Evolutionary conservation across 2,797 vertebrate genomes (phyloP).

Genomic region (Prionace glauca): DNA sequence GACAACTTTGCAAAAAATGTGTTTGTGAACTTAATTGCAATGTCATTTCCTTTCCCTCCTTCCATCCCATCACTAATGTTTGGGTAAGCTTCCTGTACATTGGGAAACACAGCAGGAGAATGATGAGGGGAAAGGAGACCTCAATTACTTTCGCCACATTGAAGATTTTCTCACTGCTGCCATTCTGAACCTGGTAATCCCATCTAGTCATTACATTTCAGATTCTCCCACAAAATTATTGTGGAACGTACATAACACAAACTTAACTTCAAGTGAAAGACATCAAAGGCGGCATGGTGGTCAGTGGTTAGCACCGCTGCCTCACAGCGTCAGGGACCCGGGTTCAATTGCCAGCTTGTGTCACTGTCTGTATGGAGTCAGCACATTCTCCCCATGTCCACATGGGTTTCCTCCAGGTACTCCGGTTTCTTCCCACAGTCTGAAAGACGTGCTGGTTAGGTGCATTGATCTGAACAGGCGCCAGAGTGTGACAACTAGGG

Average conservation of each 20-base stretch:
- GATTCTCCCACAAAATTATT: not conserved
- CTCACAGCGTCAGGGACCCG: too few relatives aligned
- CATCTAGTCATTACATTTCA: not conserved
- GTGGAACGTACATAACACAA: not conserved
- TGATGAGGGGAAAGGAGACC: not conserved
- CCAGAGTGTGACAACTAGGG: too few relatives aligned
- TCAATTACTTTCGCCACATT: not conserved
- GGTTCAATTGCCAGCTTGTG: too few relatives aligned
- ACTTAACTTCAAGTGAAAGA: not conserved
- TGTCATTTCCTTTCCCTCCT: not conserved
- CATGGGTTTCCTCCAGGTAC: too few relatives aligned
- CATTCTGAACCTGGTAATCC: conserved; percentile 8
- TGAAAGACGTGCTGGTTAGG: too few relatives aligned
- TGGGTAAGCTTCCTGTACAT: too few relatives aligned
- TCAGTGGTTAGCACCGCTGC: too few relatives aligned
- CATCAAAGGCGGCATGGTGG: not conserved
- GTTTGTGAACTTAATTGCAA: not conserved
- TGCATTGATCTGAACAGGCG: too few relatives aligned
- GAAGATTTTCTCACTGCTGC: not conserved
- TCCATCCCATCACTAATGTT: not conserved
- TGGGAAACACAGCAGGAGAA: not conserved
- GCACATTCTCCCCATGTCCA: too few relatives aligned
- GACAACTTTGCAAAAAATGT: not conserved
- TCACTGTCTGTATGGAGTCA: too few relatives aligned
- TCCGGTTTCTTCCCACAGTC: too few relatives aligned